phyloP scores from a whole-genome alignment of 2,113 vertebrate genomes.

The Brachyhypopomus gauderio region DNA sequence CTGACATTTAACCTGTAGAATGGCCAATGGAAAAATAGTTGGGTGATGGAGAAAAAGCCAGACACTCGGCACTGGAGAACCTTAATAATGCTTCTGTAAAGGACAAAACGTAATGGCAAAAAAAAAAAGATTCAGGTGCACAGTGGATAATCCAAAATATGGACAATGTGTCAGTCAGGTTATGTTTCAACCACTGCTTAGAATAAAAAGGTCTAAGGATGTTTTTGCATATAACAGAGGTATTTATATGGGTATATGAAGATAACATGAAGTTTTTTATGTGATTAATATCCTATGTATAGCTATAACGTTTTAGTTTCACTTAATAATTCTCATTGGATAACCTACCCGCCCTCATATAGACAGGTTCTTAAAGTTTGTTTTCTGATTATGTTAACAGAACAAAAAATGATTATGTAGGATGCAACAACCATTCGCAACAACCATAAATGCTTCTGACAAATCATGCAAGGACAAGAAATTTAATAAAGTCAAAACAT shows the following conservation, averaged over 20 bases:
- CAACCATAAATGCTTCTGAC: no score
- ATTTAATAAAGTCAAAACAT: no score
- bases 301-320: no score
- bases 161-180: not conserved
- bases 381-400: not conserved
- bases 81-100: constrained; percentile 23
- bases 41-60: not conserved
- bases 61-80: constrained; percentile 11
- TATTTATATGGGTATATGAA: no score
- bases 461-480: no score
- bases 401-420: no score
- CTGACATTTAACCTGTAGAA: constrained; percentile 39
- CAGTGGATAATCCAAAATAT: not conserved
- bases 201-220: not conserved
- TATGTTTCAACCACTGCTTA: not conserved
- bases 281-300: no score
- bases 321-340: no score
- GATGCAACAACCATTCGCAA: no score
- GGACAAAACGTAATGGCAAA: not conserved
- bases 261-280: no score
- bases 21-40: constrained; percentile 33
- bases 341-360: no score
- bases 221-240: no score
- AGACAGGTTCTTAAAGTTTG: not conserved
- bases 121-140: not conserved